phyloP scores from a whole-genome alignment of 2,113 vertebrate genomes.

The Monarcha castaneiventris region DNA sequence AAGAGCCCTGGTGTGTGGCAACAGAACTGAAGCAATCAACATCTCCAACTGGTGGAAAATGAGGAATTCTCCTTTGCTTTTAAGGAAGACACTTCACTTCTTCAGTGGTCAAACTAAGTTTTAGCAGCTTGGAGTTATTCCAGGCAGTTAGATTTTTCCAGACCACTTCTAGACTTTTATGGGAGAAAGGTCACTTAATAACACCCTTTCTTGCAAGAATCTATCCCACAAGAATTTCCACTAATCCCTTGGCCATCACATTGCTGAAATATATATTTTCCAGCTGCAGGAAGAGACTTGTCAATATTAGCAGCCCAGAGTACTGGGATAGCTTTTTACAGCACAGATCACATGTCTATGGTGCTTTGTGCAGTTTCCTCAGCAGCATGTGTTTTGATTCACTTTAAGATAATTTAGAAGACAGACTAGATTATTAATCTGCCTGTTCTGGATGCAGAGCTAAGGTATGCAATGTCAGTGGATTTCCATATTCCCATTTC shows the following conservation, averaged over 20 bases:
- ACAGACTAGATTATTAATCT: not conserved
- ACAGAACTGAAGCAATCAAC: not conserved
- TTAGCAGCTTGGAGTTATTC: not conserved
- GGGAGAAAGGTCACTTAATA: not conserved
- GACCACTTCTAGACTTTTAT: not conserved
- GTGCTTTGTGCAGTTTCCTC: not conserved
- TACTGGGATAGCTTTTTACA: not conserved
- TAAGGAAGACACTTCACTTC: not conserved
- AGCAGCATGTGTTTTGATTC: constrained; percentile 2
- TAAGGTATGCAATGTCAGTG: not conserved
- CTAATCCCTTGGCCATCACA: not conserved
- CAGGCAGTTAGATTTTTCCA: not conserved
- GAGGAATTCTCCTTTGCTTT: not conserved
- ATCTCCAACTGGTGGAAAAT: not conserved
- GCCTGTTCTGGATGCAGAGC: not conserved
- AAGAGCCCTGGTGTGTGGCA: not conserved
- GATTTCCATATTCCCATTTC: not conserved
- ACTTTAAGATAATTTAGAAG: not conserved
- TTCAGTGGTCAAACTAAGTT: not conserved
- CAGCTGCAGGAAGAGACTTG: not conserved
- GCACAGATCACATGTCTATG: not conserved
- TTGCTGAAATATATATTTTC: constrained; percentile 1
- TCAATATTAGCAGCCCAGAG: not conserved
- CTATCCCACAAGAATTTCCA: not conserved
- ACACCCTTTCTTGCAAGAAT: not conserved